phyloP scores from a whole-genome alignment of 2,113 vertebrate genomes.

The Mystacornis crossleyi region DNA sequence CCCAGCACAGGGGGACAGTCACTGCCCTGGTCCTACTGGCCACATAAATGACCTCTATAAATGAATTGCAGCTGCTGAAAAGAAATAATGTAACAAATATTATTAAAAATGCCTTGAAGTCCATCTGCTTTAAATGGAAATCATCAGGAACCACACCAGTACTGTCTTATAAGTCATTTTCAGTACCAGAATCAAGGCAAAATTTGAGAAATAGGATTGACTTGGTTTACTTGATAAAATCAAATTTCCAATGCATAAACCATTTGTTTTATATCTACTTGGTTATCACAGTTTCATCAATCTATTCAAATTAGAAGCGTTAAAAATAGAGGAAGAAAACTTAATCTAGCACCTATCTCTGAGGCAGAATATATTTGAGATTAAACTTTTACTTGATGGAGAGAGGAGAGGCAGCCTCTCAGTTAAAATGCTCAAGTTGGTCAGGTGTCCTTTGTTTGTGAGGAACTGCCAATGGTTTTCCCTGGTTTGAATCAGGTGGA shows the following conservation, averaged over 20 bases:
- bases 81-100: not conserved
- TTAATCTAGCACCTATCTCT: not conserved
- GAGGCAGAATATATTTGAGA: not conserved
- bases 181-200: not conserved
- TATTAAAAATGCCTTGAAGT: not conserved
- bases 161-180: not conserved
- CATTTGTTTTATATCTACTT: not conserved
- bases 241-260: not conserved
- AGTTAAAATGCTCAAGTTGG: not conserved
- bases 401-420: not conserved
- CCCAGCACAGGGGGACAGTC: rapidly evolving
- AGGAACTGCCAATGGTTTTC: not conserved
- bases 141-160: not conserved
- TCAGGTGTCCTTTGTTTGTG: not conserved
- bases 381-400: not conserved
- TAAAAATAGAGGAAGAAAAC: not conserved
- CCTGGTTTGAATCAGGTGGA: slow-evolving; percentile 78
- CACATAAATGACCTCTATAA: not conserved
- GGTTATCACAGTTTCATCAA: not conserved
- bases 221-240: not conserved
- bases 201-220: not conserved
- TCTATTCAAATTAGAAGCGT: not conserved
- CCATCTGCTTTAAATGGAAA: not conserved
- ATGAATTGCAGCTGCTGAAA: not conserved
- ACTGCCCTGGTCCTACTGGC: not conserved